Evolutionary conservation across 2,888 invertebrate genomes (phyloP).

Genomic region (Epirrita christyi): DNA sequence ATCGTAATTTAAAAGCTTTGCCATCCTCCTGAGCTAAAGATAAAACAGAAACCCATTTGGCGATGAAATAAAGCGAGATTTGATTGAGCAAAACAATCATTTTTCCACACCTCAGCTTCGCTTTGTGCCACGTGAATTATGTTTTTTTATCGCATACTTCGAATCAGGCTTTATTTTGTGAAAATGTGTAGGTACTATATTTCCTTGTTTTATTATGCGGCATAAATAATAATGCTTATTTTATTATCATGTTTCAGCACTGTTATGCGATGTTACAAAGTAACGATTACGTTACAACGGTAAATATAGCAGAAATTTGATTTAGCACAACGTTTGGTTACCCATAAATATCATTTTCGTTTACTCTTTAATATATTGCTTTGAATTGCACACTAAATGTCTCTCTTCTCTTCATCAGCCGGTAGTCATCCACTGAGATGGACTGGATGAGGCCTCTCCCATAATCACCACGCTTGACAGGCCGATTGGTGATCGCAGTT

Average conservation of each 20-base stretch:
- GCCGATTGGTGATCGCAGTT: too few relatives aligned
- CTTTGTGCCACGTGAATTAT: constrained; percentile 4
- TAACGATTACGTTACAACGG: not conserved
- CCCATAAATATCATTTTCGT: too few relatives aligned
- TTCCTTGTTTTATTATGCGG: not conserved
- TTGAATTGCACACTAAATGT: too few relatives aligned
- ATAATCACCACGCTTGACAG: too few relatives aligned
- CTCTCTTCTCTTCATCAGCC: too few relatives aligned
- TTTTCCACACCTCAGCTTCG: constrained; percentile 9
- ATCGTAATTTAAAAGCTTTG: not conserved
- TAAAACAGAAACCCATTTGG: not conserved
- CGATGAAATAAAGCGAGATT: constrained; percentile 2
- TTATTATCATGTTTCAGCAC: not conserved
- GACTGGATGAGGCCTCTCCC: too few relatives aligned
- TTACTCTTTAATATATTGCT: too few relatives aligned
- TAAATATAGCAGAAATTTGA: not conserved
- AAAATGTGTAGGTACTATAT: constrained; percentile 4
- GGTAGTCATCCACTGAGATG: too few relatives aligned
- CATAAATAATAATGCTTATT: constrained; percentile 1
- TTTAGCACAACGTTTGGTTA: too few relatives aligned
- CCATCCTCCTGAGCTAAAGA: not conserved
- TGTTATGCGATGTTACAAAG: not conserved
- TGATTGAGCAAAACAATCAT: constrained; percentile 12
- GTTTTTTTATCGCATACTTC: constrained; percentile 1
- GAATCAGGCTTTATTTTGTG: constrained; percentile 1